Conservation (phyloP, 2,113 vertebrate species). For the Sula dactylatra region DNA sequence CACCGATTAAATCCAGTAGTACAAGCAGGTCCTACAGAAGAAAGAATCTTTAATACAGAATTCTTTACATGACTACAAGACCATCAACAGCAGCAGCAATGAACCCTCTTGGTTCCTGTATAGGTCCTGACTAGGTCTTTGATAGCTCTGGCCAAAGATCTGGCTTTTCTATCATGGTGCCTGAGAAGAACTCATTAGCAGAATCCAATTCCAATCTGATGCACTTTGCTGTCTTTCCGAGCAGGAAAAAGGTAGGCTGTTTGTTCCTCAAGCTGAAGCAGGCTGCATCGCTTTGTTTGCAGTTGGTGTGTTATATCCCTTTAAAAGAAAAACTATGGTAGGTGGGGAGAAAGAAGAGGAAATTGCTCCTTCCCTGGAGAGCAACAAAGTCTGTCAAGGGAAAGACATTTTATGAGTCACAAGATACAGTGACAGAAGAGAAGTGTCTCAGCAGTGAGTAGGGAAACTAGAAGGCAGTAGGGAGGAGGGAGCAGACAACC, state of each 20-base stretch:
- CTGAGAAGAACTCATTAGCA: not conserved
- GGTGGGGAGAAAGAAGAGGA: conserved; percentile 45
- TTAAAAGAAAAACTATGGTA: conserved; percentile 8
- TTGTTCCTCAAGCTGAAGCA: not conserved
- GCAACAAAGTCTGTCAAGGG: conserved; percentile 2
- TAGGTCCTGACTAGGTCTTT: not conserved
- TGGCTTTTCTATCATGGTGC: not conserved
- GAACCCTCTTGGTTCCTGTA: not conserved
- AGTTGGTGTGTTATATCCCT: not conserved
- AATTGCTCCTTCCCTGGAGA: conserved; percentile 23
- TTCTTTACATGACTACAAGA: not conserved
- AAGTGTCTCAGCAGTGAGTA: not conserved
- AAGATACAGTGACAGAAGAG: not conserved
- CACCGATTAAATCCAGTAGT: conserved; percentile 92
- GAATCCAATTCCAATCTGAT: not conserved
- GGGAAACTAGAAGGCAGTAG: not conserved
- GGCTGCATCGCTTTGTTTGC: not conserved
- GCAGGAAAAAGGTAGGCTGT: not conserved
- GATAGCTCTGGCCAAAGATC: not conserved
- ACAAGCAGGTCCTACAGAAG: conserved; percentile 87
- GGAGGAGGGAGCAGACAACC: not conserved
- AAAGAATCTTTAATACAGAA: conserved; percentile 7
- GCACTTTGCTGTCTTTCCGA: not conserved
- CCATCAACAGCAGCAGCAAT: not conserved
- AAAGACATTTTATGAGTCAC: conserved; percentile 24